Conservation (phyloP, 2,113 vertebrate species). For the Brienomyrus longianalis region DNA sequence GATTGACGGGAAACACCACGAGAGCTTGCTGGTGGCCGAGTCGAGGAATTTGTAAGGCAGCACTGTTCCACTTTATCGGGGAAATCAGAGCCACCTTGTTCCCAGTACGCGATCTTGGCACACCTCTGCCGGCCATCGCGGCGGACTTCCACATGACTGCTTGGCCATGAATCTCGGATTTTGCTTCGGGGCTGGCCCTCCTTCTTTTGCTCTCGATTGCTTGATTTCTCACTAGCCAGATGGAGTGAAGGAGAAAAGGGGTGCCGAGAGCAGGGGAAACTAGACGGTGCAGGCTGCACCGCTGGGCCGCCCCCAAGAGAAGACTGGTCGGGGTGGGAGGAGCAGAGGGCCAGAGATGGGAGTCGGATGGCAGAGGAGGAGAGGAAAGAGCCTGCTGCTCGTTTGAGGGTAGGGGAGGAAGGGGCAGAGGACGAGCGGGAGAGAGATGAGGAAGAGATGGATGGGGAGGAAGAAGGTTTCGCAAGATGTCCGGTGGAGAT, state of each 20-base stretch:
- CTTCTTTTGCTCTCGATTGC: neutral
- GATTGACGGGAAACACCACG: neutral
- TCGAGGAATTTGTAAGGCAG: neutral
- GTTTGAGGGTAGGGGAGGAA: constrained; percentile 15
- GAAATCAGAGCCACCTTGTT: neutral
- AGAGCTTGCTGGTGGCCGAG: neutral
- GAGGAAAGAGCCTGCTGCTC: neutral
- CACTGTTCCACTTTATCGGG: neutral
- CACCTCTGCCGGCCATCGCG: neutral
- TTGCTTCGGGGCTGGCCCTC: neutral
- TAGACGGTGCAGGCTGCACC: neutral
- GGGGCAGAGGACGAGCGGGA: neutral
- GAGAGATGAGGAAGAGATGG: neutral
- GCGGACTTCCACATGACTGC: constrained; percentile 11
- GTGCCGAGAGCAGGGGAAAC: neutral
- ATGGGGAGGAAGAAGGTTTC: neutral
- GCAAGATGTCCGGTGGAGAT: neutral
- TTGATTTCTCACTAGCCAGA: neutral
- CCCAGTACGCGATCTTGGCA: neutral
- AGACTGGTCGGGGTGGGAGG: constrained; percentile 1
- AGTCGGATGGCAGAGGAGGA: neutral
- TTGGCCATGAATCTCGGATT: constrained; percentile 37
- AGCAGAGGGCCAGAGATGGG: neutral
- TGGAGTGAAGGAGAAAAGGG: neutral
- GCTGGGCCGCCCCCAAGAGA: neutral